Base-by-base conservation (phyloP, 1,140 invertebrate species). In the Xylocopa sonorina region DNA sequence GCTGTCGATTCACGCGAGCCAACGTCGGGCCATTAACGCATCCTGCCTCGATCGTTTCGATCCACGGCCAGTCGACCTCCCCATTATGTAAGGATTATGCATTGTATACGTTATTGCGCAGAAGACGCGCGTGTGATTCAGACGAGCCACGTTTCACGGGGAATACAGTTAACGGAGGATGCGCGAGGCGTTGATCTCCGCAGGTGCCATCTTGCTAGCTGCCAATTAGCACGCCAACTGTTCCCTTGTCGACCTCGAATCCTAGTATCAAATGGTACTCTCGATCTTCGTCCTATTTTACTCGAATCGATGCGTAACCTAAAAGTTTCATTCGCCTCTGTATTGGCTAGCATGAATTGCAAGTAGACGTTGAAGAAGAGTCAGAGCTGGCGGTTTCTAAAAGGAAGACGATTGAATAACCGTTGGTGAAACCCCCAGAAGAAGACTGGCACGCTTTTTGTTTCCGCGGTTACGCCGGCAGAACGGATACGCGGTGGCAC, bases 11-110 rank as follows among this genome's bases (percentile, higher is more conserved):
- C 3, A 29, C 21, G 41, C 10, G 38, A n/a, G 57, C 32, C 55
- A 24, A 32, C 27, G 27, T 69, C 43, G 34, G 41, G 14, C n/a
- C 48, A 82, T 84, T 66, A 82, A 67, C 79, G 63, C 81, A 85
- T 85, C 83, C 84, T 75, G 74, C 27, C 73, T 50, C 69, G 69
- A 85, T 85, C 58, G 60, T 79, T 79, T 75, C 83, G 73, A 83
- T 80, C 71, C 41, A 64, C 74, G 41, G 62, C 71, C 66, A 85
- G 57, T 50, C 55, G 68, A 38, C 34, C 68, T 38, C 21, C 18
- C 41, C 27, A 21, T 85, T 85, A 85, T 80, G 82, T 62, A 81
- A 84, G 69, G 18, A 50, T 85, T 81, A 71, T 34, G 55, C 67
- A 77, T 81, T 77, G 46, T 67, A 24, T 48, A 29, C 71, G 14